These are phyloP conservation scores for Nineta flava DNA, from an alignment of 2,888 invertebrate species.

Conservation along the genomic window DNA sequence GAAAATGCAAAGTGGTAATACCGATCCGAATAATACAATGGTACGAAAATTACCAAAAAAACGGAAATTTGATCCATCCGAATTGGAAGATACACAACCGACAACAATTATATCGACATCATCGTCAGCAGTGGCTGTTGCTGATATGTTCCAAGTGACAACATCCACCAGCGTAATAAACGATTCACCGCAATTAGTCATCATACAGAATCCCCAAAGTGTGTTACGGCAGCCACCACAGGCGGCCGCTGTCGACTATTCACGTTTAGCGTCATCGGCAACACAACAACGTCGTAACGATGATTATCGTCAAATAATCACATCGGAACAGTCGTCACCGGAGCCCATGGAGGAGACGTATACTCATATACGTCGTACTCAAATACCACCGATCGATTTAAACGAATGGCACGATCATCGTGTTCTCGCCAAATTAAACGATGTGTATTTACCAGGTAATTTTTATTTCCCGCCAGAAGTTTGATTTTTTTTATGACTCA, in stretches of 20 bases:
- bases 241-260: conserved; percentile 41
- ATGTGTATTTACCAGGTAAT: conserved; percentile 59
- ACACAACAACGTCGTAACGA: background rate
- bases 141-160: conserved; percentile 1
- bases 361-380: conserved; percentile 9
- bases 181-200: conserved; percentile 28
- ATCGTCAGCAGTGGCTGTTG: conserved; percentile 22
- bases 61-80: conserved; percentile 69
- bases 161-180: conserved; percentile 14
- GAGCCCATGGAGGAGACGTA: conserved; percentile 23
- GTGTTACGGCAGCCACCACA: conserved; percentile 34
- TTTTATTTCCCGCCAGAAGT: no score
- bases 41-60: conserved; percentile 83
- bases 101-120: conserved; percentile 27
- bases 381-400: conserved; percentile 45
- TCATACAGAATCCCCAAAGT: conserved; percentile 22
- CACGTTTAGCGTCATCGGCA: conserved; percentile 21
- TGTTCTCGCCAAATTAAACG: conserved; percentile 73
- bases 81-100: conserved; percentile 50
- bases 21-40: conserved; percentile 29
- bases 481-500: no score
- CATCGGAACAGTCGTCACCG: conserved; percentile 1
- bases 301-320: background rate
- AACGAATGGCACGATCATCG: conserved; percentile 89
- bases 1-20: conserved; percentile 13